A percentile compares a stretch with the other conserved stretches of the same genome.
Evolutionary conservation across 1,140 invertebrate genomes (phyloP).

Genomic region (Drosophila ercepeae): DNA sequence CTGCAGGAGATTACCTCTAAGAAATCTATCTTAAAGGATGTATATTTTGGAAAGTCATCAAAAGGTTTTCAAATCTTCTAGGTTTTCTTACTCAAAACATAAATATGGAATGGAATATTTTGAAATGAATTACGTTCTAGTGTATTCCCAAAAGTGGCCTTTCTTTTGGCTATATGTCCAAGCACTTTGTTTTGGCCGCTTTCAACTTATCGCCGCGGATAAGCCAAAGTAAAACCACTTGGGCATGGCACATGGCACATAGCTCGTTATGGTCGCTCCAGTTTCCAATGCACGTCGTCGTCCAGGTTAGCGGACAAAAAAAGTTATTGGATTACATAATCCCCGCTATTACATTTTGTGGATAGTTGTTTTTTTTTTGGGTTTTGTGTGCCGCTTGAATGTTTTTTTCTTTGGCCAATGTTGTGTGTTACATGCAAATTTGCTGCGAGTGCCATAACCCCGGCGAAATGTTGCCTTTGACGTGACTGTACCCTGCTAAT

Average conservation of each 20-base stretch:
- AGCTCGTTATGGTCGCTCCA: conserved; percentile 58
- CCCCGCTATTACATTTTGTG: conserved; percentile 66
- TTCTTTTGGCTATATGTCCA: conserved; percentile 1
- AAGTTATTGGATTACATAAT: conserved; percentile 71
- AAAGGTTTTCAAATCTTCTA: background rate
- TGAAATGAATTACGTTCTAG: no score
- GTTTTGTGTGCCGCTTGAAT: conserved; percentile 1
- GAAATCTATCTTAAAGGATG: no score
- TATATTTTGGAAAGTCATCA: no score
- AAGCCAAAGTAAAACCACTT: conserved; percentile 41
- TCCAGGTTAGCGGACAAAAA: conserved; percentile 53
- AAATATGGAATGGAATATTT: no score
- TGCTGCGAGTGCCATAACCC: conserved; percentile 47
- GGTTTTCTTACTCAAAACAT: no score
- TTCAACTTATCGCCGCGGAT: conserved; percentile 27
- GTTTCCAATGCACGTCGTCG: conserved; percentile 77
- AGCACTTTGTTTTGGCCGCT: conserved; percentile 1
- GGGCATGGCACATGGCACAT: conserved; percentile 39
- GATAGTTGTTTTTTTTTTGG: conserved; percentile 37
- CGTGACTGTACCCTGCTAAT: conserved; percentile 64
- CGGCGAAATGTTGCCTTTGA: conserved; percentile 48
- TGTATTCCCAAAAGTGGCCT: background rate
- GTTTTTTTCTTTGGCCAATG: conserved; percentile 46
- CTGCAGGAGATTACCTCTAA: no score
- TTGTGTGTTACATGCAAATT: conserved; percentile 69